Base-by-base conservation (phyloP, 2,113 vertebrate species). In the Lichenostomus cassidix region DNA sequence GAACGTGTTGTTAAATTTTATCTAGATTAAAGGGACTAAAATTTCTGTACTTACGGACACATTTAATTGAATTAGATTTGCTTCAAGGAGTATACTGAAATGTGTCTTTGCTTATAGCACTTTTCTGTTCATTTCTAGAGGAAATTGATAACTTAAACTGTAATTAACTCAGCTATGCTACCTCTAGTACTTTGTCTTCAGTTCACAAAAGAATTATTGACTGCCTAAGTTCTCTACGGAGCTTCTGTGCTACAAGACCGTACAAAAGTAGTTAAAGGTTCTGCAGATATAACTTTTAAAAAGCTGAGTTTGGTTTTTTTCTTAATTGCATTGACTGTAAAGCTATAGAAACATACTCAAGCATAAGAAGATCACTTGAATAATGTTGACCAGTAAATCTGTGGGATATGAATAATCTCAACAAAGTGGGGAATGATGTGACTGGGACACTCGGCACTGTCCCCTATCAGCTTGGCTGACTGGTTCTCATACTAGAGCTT, bases 381-480 rank as follows among this genome's bases (percentile, higher is more conserved):
- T 50, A 28, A 47, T 17, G 29, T 53, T 78, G 53, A 67, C 2
- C 31, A 11, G 21, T 49, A 37, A 82, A 68, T n/a, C 53, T 82
- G 37, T n/a, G 53, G 27, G 27, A 13, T 47, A 39, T 3, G 24
- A 75, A 19, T 83, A 53, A 81, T 56, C 17, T 37, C 41, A 9
- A 1, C 64, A 3, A 77, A 50, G 70, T 46, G 58, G 31, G 23
- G 63, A 46, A 13, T 1, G 1, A 7, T 0, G 0, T 1, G 10
- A 44, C 20, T 5, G 22, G 64, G 59, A 29, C 11, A 1, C n/a
- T 52, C 2, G 0, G 8, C 18, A 9, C 10, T 49, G 25, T 75
- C 52, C 62, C 0, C 0, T 60, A 1, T 58, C 35, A 28, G 42
- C 35, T 81, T 71, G 74, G 27, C 39, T 81, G 49, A 67, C 27